phyloP scores from a whole-genome alignment of 2,113 vertebrate species.

The Motacilla tschutschensis region DNA sequence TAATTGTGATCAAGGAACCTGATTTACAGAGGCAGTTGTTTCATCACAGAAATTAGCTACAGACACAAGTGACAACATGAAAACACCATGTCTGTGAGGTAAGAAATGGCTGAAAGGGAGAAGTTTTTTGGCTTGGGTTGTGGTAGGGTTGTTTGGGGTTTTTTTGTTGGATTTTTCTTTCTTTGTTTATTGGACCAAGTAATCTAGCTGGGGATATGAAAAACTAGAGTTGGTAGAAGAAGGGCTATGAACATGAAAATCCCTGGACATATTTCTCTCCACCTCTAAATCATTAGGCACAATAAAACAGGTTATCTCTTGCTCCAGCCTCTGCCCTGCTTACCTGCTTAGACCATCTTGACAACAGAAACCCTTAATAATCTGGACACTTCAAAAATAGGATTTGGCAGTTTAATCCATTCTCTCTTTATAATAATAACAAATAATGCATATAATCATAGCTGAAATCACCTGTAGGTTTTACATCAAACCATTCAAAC shows the following conservation, averaged over 20 bases:
- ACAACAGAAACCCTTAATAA: not conserved
- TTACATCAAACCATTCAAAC: not conserved
- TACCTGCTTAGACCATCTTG: not conserved
- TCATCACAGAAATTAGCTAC: not conserved
- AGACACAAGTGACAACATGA: not conserved
- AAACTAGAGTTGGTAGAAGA: not conserved
- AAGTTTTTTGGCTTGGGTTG: not conserved
- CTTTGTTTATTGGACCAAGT: not conserved
- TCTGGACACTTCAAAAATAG: not conserved
- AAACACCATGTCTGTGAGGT: not conserved
- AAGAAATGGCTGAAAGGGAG: not conserved
- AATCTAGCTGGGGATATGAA: not conserved
- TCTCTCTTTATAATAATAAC: not conserved
- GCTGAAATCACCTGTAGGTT: not conserved
- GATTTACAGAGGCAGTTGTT: not conserved
- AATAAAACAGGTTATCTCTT: not conserved
- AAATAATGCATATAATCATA: not conserved
- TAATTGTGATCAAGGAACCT: not conserved
- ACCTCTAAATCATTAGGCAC: not conserved
- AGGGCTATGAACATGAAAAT: not conserved
- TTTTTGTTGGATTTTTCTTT: not conserved
- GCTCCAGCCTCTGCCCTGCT: not conserved
- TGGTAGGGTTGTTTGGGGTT: rapidly evolving
- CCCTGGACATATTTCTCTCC: not conserved
- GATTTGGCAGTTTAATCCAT: not conserved